Percentiles rank a stretch among this genome's conserved stretches.
These are phyloP conservation scores for Creontiades dilutus DNA, from an alignment of 2,888 invertebrate genomes.

Conservation along the genomic window DNA sequence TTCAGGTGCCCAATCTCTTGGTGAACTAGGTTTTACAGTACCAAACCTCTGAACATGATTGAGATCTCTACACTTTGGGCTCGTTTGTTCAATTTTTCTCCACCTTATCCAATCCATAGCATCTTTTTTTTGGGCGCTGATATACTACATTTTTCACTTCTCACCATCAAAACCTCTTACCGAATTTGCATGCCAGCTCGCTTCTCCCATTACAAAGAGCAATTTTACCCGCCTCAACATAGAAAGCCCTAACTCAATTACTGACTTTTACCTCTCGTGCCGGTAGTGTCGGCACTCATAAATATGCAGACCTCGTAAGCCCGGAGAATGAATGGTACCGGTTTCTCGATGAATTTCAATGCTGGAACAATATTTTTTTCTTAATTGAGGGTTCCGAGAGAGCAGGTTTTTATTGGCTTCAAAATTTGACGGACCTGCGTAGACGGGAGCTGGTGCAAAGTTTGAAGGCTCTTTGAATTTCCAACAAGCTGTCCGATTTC, in stretches of 20 bases:
- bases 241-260: conserved; percentile 7
- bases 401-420: background rate
- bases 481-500: too few species aligned
- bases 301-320: background rate
- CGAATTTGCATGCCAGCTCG: background rate
- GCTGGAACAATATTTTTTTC: background rate
- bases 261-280: background rate
- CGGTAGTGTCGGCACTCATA: background rate
- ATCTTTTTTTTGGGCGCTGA: too few species aligned
- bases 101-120: too few species aligned
- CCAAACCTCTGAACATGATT: too few species aligned
- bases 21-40: too few species aligned
- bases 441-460: too few species aligned
- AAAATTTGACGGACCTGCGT: background rate
- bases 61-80: too few species aligned
- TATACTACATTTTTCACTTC: too few species aligned
- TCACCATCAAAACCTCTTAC: too few species aligned
- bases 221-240: background rate
- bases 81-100: too few species aligned
- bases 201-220: background rate
- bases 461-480: too few species aligned
- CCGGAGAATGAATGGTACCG: background rate
- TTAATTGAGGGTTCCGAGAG: background rate
- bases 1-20: too few species aligned
- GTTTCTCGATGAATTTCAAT: background rate